Conservation (phyloP, 1,140 invertebrate species). For the Drosophila ambigua region DNA sequence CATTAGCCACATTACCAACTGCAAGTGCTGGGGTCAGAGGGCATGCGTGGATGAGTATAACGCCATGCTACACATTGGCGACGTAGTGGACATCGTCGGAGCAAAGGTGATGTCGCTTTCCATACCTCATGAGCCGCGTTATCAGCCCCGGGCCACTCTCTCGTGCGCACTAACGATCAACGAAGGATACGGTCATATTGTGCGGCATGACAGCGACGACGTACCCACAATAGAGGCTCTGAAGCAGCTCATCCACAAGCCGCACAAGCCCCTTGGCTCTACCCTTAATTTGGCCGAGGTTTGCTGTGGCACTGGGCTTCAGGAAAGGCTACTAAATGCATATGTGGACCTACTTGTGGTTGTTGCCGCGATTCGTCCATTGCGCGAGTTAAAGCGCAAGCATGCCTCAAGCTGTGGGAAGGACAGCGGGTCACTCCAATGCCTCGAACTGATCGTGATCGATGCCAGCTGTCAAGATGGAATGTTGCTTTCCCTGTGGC, state of each 20-base stretch:
- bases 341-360: slow-evolving; percentile 83
- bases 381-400: slow-evolving; percentile 77
- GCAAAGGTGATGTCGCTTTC: slow-evolving; percentile 43
- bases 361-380: slow-evolving; percentile 70
- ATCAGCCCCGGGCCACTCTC: slow-evolving; percentile 85
- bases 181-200: slow-evolving; percentile 85
- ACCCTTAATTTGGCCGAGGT: slow-evolving; percentile 83
- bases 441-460: slow-evolving; percentile 84
- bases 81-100: slow-evolving; percentile 63
- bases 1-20: slow-evolving; percentile 60
- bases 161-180: slow-evolving; percentile 85
- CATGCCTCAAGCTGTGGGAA: slow-evolving; percentile 46
- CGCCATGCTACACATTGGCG: slow-evolving; percentile 56
- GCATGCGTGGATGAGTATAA: slow-evolving; percentile 61
- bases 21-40: slow-evolving; percentile 71
- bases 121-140: slow-evolving; percentile 69
- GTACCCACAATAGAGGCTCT: slow-evolving; percentile 66
- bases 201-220: slow-evolving; percentile 77
- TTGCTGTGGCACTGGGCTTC: slow-evolving; percentile 39
- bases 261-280: slow-evolving; percentile 84
- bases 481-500: slow-evolving; percentile 84
- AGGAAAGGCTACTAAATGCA: slow-evolving; percentile 10
- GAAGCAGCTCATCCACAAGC: slow-evolving; percentile 67
- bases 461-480: slow-evolving; percentile 83
- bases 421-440: slow-evolving; percentile 43